Base-by-base conservation (phyloP, 2,888 invertebrate species). In the Lepidonotus clava region DNA sequence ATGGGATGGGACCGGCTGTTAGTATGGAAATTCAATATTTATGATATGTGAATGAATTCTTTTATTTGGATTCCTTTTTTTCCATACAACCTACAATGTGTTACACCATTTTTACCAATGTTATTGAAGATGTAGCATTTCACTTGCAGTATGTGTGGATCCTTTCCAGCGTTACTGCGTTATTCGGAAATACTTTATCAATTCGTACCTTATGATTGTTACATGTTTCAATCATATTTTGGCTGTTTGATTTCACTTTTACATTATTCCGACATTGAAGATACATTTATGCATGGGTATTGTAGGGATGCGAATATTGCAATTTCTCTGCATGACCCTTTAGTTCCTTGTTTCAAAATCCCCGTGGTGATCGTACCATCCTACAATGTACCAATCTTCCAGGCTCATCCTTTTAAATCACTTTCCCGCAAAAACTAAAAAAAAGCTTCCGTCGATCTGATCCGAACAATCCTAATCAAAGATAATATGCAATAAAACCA, bases 81-180 rank as follows among this genome's bases (percentile, higher is more conserved):
- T 71, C 36, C 71, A 34, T 34, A 36, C 38, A 38, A 71, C 11
- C 6, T 67, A 28, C 66, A 1, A 71, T 71, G 18, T 36, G 14
- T 71, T 71, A n/a, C 34, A 36, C 38, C 71, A 71, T n/a, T n/a
- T n/a, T n/a, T n/a, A n/a, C n/a, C n/a, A 36, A 71, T 71, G 71
- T 71, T 56, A 67, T 67, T 67, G 8, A 34, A 71, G 38, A 34
- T 71, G 71, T 71, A 71, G 71, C 36, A 36, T 71, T 71, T 71
- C 71, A 71, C 71, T 71, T 71, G 71, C 71, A 71, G 71, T 71
- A 32, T 71, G 24, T 71, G 71, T 71, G 36, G 71, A 32, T 71
- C 71, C 21, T 71, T 71, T 71, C 38, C 71, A 71, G 38, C 71
- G n/a, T 71, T 56, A 18, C 24, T 56, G 56, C 56, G 56, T n/a